phyloP scores from a whole-genome alignment of 2,797 vertebrate genomes.

The Gymnothorax reevesii region DNA sequence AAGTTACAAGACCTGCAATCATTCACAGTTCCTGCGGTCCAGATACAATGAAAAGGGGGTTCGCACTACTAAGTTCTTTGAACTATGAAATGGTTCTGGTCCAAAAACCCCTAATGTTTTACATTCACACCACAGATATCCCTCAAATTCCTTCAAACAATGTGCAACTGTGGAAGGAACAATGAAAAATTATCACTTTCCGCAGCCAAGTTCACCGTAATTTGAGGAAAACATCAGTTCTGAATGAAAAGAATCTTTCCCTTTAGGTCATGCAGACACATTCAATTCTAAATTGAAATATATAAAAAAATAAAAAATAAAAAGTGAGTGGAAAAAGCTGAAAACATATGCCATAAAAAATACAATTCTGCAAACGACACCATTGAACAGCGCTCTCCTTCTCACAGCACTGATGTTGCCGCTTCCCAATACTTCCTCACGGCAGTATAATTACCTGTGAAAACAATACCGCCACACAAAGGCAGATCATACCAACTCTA shows the following conservation, averaged over 20 bases:
- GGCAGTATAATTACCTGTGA: background rate
- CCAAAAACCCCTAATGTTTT: background rate
- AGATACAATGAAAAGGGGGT: too few species aligned
- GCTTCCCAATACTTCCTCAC: background rate
- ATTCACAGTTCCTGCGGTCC: too few species aligned
- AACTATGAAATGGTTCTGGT: too few species aligned
- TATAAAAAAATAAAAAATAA: constrained; percentile 5
- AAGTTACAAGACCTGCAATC: too few species aligned
- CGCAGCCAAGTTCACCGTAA: background rate
- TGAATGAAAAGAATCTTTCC: background rate
- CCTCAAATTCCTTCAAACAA: constrained; percentile 29
- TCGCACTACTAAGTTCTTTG: too few species aligned
- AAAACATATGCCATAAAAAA: background rate
- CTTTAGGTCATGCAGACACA: background rate
- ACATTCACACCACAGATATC: background rate
- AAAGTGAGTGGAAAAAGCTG: constrained; percentile 10
- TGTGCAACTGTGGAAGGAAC: constrained; percentile 1
- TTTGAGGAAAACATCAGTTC: background rate
- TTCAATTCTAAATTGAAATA: background rate
- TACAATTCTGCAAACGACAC: background rate
- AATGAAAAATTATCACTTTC: background rate
- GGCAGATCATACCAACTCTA: background rate
- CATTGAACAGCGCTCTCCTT: background rate
- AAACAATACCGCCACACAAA: background rate
- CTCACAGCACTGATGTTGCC: background rate